These are phyloP conservation scores for Steatornis caripensis DNA, from an alignment of 2,113 vertebrate species.

Conservation along the genomic window DNA sequence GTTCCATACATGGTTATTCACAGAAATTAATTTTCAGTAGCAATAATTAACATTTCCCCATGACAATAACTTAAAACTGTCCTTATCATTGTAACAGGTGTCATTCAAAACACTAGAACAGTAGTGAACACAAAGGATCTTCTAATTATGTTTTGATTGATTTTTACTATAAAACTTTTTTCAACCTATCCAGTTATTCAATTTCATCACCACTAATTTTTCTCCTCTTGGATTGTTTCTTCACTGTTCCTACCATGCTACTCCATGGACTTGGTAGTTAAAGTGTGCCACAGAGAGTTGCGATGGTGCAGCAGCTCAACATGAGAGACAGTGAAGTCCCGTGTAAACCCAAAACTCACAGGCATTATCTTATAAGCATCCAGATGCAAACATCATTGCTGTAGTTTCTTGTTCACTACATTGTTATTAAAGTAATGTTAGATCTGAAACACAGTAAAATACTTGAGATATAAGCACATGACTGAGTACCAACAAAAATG, in stretches of 20 bases:
- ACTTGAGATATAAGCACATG: background rate
- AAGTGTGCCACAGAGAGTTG: rapidly evolving
- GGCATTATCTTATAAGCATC: background rate
- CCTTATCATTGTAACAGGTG: background rate
- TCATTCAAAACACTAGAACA: background rate
- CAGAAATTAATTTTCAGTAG: background rate
- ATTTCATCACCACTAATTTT: background rate
- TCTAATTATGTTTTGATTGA: background rate
- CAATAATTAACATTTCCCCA: background rate
- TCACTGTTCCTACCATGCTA: background rate
- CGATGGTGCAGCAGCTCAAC: background rate
- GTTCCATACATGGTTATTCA: background rate
- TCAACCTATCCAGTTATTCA: background rate
- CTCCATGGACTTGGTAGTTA: background rate
- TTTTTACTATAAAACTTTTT: background rate
- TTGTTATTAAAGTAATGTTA: background rate
- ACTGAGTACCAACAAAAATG: background rate
- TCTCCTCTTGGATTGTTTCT: background rate
- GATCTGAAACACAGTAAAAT: background rate
- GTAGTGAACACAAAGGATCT: background rate
- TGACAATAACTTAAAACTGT: background rate
- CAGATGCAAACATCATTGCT: background rate
- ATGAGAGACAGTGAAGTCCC: background rate
- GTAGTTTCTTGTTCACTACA: background rate
- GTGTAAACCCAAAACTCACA: background rate